Base-by-base conservation (phyloP, 1,140 invertebrate genomes). In the Drosophila sturtevanti region DNA sequence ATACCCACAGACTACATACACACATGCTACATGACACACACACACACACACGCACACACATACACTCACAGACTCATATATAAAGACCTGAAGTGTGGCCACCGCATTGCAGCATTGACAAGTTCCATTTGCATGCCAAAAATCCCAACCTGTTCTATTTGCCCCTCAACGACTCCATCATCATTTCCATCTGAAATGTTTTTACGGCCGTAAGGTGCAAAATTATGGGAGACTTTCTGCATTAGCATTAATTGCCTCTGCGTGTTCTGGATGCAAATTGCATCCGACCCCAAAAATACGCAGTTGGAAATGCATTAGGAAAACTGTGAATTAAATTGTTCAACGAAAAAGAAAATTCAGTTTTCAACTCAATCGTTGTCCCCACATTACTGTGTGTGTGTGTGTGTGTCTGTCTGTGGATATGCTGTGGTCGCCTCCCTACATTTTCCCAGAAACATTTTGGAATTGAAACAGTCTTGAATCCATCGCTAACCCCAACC, bases 401-500 rank as follows among this genome's bases (percentile, higher is more conserved):
- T 31, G 27, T 31, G 27, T 31, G n/a, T 16, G 27, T 31, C 5
- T 31, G 27, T 31, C 0, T 31, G 1, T 31, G 27, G 5, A 6
- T 31, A 31, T 6, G 27, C 27, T 56, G 6, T 6, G 34, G 31
- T 38, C 38, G 21, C 37, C 21, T 18, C 37, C 24, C 27, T 41
- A 1, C 22, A 41, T 35, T 24, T 58, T 34, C 24, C 6, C 51
- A n/a, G 82, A 77, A 89, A 87, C 82, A 52, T 31, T 87, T 79
- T 72, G 82, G 82, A 66, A 87, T 66, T 63, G 82, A 41, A 87
- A 87, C 82, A 77, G 75, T 79, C 75, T 82, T 84, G 41, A 68
- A 64, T 21, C 9, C 51, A 54, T 64, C 51, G 38, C 52, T 52
- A 34, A 16, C n/a, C 7, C 63, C 63, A 24, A 54, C 41, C 34